Base-by-base conservation (phyloP, 2,888 invertebrate species). In the Trilocha varians region DNA sequence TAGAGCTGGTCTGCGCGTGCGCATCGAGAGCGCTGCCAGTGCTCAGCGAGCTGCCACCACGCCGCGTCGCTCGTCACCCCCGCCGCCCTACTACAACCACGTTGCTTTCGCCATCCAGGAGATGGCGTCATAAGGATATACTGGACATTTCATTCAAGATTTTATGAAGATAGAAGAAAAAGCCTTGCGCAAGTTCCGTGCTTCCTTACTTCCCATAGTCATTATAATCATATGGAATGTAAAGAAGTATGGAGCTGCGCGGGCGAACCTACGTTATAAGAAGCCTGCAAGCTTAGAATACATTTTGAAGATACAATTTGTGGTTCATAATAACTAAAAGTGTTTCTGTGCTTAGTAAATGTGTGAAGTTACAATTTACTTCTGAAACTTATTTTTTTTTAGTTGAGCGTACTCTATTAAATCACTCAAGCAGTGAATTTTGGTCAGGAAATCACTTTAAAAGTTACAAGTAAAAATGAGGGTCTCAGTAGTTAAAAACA, bases 151-250 rank as follows among this genome's bases (percentile, higher is more conserved):
- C 46, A 45, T 50, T 48, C 49, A 49, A 46, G 40, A 48, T 48
- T 54, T 53, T 49, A 45, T 50, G 64, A 74, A 76, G 67, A 74
- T 37, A 48, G 71, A 76, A 78, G 70, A 40, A 50, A 61, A 64
- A 75, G 87, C 88, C 87, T 87, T 78, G 87, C 87, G 89, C 88
- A 87, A 90, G 93, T 92, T 93, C 94, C 94, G 93, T 95, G 93
- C 95, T 95, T 95, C 94, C 93, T 94, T 94, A 94, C 94, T 94
- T 94, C 93, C 94, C 94, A 94, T 94, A 95, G 92, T 92, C 88
- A 78, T 87, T 88, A 72, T 84, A 85, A 90, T 80, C 91, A 87
- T 95, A 95, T 95, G 95, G 95, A 96, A 96, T 95, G 95, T 95
- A 95, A 95, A 95, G 96, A 96, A 96, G 95, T 95, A 93, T 93